Evolutionary conservation across 2,113 vertebrate species (phyloP).

Genomic region (Labeo rohita): DNA sequence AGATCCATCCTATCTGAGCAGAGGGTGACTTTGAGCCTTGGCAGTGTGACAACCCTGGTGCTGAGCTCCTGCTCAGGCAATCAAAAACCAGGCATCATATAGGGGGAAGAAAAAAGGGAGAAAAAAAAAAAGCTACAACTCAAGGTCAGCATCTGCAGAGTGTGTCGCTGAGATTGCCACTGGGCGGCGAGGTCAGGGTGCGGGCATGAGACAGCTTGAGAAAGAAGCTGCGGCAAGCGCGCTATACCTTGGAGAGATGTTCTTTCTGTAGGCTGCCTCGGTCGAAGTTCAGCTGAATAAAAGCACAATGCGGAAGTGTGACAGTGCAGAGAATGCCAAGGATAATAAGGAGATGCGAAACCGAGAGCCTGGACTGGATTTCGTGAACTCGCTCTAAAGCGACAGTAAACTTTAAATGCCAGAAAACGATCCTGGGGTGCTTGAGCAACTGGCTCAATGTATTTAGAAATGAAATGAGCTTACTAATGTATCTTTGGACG

Average conservation of each 20-base stretch:
- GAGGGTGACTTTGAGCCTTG: constrained; percentile 60
- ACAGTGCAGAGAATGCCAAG: constrained; percentile 1
- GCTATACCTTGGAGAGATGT: constrained; percentile 37
- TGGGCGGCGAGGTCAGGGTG: constrained; percentile 40
- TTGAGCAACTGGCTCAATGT: background rate
- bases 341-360: constrained; percentile 11
- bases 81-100: constrained; percentile 56
- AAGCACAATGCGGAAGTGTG: background rate
- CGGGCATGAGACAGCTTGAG: constrained; percentile 37
- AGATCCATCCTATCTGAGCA: constrained; percentile 49
- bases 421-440: background rate
- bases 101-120: background rate
- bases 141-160: constrained; percentile 54
- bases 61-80: constrained; percentile 52
- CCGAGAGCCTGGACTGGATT: background rate
- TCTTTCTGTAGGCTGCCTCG: constrained; percentile 33
- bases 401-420: background rate
- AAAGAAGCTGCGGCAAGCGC: constrained; percentile 11
- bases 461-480: background rate
- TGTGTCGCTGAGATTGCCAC: constrained; percentile 31
- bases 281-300: constrained; percentile 37
- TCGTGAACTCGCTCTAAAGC: background rate
- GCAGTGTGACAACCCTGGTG: constrained; percentile 53
- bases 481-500: background rate
- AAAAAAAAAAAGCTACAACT: constrained; percentile 22